A percentile compares a stretch with the other conserved stretches of the same genome.
phyloP scores from a whole-genome alignment of 2,113 vertebrate species.

The Aythya baeri region DNA sequence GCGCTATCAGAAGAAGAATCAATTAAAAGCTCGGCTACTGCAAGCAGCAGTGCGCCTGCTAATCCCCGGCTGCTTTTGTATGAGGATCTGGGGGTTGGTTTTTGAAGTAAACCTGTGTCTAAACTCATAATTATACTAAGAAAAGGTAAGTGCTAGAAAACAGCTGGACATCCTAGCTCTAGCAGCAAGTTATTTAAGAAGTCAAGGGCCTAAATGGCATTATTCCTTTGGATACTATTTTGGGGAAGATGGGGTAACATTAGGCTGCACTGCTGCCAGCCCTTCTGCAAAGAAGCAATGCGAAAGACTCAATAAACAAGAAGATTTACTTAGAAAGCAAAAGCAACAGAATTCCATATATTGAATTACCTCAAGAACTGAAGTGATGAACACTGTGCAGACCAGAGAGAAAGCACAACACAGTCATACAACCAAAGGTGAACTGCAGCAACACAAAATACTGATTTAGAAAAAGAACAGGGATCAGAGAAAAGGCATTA shows the following conservation, averaged over 20 bases:
- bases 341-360: background rate
- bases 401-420: background rate
- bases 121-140: background rate
- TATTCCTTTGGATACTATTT: background rate
- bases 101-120: background rate
- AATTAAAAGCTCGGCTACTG: conserved; percentile 16
- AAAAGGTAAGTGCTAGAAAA: conserved; percentile 13
- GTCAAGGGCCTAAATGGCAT: background rate
- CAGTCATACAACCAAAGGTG: background rate
- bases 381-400: fast-evolving
- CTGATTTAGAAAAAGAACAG: background rate
- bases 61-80: background rate
- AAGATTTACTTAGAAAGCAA: background rate
- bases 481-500: background rate
- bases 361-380: background rate
- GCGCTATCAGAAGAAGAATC: background rate
- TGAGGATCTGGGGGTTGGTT: background rate
- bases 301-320: background rate
- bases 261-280: background rate
- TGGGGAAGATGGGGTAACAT: background rate
- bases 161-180: background rate
- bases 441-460: background rate
- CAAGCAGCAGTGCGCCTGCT: background rate
- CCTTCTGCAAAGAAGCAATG: background rate
- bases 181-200: background rate